These are phyloP conservation scores for Geopemphigus sp. DNA, from an alignment of 1,140 invertebrate genomes.

Conservation along the genomic window DNA sequence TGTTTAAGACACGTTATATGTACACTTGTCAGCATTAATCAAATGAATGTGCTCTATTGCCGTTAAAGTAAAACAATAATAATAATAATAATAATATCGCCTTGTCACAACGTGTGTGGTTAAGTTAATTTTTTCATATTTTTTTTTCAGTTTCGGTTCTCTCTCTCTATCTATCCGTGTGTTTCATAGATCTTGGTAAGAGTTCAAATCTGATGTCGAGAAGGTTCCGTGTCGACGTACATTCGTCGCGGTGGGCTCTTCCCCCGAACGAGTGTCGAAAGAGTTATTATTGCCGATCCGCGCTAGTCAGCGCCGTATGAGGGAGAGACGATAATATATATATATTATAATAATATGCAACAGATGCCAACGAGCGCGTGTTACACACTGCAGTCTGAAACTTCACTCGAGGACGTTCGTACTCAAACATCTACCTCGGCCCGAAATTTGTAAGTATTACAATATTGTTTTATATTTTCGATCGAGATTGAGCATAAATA, in stretches of 20 bases:
- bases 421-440: neutral
- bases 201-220: constrained; percentile 16
- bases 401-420: constrained; percentile 1
- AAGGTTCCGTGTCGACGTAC: constrained; percentile 20
- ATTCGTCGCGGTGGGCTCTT: neutral
- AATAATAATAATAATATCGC: too few relatives aligned
- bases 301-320: neutral
- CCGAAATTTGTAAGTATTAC: neutral
- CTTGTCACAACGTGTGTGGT: too few relatives aligned
- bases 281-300: constrained; percentile 19
- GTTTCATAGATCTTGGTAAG: constrained; percentile 28
- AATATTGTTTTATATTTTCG: too few relatives aligned
- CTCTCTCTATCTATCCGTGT: too few relatives aligned
- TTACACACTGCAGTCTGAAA: neutral
- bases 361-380: constrained; percentile 28
- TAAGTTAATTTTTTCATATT: neutral
- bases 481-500: too few relatives aligned
- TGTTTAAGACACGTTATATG: too few relatives aligned
- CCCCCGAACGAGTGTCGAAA: constrained; percentile 23
- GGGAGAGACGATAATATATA: neutral
- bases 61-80: too few relatives aligned
- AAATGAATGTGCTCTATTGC: too few relatives aligned
- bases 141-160: constrained; percentile 9
- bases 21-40: too few relatives aligned
- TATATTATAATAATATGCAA: neutral